These are phyloP conservation scores for Dasyornis broadbenti DNA, from an alignment of 2,113 vertebrate species.

Conservation along the genomic window DNA sequence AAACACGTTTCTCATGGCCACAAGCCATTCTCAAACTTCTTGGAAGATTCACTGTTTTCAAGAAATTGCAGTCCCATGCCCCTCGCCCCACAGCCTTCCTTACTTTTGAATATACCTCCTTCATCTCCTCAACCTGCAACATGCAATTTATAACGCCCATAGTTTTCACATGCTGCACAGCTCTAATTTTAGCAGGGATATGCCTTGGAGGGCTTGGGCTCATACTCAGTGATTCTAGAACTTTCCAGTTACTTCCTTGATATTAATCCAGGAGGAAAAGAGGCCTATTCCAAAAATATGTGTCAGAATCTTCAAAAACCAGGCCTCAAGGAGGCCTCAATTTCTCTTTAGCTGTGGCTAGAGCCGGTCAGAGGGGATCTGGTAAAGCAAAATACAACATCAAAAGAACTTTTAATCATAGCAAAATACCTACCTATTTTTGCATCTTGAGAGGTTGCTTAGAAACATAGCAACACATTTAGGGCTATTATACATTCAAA, in stretches of 20 bases:
- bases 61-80: neutral
- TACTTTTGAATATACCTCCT: neutral
- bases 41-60: neutral
- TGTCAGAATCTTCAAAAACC: neutral
- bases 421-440: neutral
- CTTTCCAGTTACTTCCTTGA: neutral
- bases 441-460: neutral
- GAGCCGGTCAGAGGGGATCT: neutral
- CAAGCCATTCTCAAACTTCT: neutral
- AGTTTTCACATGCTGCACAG: neutral
- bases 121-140: neutral
- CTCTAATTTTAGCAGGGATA: neutral
- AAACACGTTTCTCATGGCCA: neutral
- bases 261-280: neutral
- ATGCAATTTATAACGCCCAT: neutral
- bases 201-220: neutral
- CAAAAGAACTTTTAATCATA: neutral
- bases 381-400: neutral
- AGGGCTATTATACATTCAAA: neutral
- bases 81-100: fast-evolving
- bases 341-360: neutral
- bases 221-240: neutral
- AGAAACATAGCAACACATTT: neutral
- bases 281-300: neutral
- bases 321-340: neutral